A percentile compares a stretch with the other conserved stretches of the same genome.
phyloP scores from a whole-genome alignment of 2,797 vertebrate species.

The Acipenser oxyrinchus region DNA sequence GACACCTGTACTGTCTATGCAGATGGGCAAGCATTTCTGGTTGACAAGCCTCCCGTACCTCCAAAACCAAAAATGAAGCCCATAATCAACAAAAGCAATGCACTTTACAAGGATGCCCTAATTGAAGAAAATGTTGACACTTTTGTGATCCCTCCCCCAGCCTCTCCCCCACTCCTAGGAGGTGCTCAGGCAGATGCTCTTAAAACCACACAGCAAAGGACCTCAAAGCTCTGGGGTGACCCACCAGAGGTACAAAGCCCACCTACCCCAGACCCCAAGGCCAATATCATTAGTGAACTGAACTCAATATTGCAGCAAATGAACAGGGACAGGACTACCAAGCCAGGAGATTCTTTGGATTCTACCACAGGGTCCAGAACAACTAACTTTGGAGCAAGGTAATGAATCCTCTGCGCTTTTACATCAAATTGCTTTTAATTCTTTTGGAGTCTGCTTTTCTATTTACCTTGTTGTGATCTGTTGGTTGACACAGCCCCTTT shows the following conservation, averaged over 20 bases:
- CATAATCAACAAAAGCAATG: slow-evolving; percentile 81
- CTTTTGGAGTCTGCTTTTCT: too few species aligned
- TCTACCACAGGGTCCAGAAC: slow-evolving; percentile 70
- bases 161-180: slow-evolving; percentile 64
- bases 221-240: slow-evolving; percentile 91
- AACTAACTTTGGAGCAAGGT: slow-evolving; percentile 77
- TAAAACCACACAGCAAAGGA: slow-evolving; percentile 76
- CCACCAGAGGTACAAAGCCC: slow-evolving; percentile 76
- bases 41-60: slow-evolving; percentile 89
- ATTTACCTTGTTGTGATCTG: too few species aligned
- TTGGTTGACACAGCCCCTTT: too few species aligned
- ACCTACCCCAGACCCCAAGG: slow-evolving; percentile 83
- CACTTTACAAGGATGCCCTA: slow-evolving; percentile 80
- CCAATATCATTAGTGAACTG: slow-evolving; percentile 89
- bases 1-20: slow-evolving; percentile 87
- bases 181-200: slow-evolving; percentile 55
- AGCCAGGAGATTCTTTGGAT: slow-evolving; percentile 76
- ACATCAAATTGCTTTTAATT: too few species aligned
- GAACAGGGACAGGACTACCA: slow-evolving; percentile 80
- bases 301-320: slow-evolving; percentile 96
- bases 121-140: slow-evolving; percentile 80
- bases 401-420: slow-evolving; percentile 23
- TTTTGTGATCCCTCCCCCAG: slow-evolving; percentile 69
- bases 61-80: slow-evolving; percentile 95
- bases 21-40: slow-evolving; percentile 82